Percentiles rank a stretch among this genome's conserved stretches.
Evolutionary conservation across 2,797 vertebrate species (phyloP).

Genomic region (Percopsis omiscomaycus): DNA sequence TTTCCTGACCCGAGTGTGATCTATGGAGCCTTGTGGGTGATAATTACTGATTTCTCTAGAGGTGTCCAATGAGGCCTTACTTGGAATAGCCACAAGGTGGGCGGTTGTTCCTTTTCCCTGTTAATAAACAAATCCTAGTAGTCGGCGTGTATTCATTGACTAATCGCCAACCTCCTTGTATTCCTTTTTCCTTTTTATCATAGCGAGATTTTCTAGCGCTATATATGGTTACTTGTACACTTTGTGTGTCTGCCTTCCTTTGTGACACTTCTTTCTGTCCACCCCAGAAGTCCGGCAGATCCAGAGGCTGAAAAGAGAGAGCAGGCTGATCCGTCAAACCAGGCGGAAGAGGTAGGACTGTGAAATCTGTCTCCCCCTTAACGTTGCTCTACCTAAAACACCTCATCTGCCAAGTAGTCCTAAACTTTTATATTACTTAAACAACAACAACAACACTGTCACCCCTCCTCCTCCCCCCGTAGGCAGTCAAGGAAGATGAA

Average conservation of each 20-base stretch:
- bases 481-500: conserved; percentile 64
- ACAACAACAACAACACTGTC: not conserved
- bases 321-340: conserved; percentile 59
- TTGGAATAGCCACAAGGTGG: conserved; percentile 63
- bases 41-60: conserved; percentile 23
- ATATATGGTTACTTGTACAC: conserved; percentile 15
- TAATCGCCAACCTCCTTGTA: conserved; percentile 35
- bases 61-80: conserved; percentile 31
- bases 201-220: conserved; percentile 30
- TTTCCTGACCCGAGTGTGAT: conserved; percentile 12
- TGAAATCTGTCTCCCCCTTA: not conserved
- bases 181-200: conserved; percentile 16
- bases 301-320: conserved; percentile 75
- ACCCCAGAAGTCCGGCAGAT: conserved; percentile 69
- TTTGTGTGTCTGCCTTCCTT: not conserved
- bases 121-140: conserved; percentile 32
- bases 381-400: not conserved
- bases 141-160: conserved; percentile 24
- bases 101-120: conserved; percentile 56
- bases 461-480: conserved; percentile 4
- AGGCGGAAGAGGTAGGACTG: conserved; percentile 60
- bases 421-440: too few species aligned
- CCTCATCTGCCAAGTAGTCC: too few species aligned
- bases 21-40: conserved; percentile 16
- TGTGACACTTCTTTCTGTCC: not conserved